Percentiles rank a stretch among this genome's conserved stretches.
These are phyloP conservation scores for Atlantisia rogersi DNA, from an alignment of 2,113 vertebrate genomes.

Conservation along the genomic window DNA sequence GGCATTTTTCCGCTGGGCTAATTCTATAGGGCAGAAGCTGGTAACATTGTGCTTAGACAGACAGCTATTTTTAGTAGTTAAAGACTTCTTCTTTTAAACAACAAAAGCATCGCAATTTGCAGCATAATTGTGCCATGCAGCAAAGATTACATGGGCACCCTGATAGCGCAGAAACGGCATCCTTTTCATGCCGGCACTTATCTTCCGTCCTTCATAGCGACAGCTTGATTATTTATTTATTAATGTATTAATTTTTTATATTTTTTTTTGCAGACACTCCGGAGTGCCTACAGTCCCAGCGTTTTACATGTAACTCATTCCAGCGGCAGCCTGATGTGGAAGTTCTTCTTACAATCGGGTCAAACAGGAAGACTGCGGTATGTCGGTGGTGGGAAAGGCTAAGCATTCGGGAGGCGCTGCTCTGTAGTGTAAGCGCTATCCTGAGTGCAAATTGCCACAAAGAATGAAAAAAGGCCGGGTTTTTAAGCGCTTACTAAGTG, in stretches of 20 bases:
- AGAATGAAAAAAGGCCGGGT: background rate
- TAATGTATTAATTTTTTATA: no score
- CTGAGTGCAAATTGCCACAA: background rate
- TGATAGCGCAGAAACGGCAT: background rate
- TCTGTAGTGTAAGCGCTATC: background rate
- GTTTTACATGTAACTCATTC: background rate
- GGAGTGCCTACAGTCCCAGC: background rate
- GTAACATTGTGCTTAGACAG: background rate
- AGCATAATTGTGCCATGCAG: background rate
- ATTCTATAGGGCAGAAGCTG: background rate
- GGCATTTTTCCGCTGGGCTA: slow-evolving; percentile 10
- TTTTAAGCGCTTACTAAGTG: background rate
- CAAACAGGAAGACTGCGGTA: background rate
- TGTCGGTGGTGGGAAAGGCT: background rate
- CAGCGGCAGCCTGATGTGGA: background rate
- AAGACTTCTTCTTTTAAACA: background rate
- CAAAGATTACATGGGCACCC: background rate
- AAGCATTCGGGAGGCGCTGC: background rate
- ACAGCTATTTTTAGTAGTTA: background rate
- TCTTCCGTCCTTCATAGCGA: background rate
- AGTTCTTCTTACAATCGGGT: background rate
- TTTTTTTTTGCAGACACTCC: background rate
- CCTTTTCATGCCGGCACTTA: background rate
- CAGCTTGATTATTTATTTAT: background rate
- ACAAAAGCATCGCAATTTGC: background rate